Evolutionary conservation across 2,113 vertebrate genomes (phyloP).

Genomic region (Elachura formosa): DNA sequence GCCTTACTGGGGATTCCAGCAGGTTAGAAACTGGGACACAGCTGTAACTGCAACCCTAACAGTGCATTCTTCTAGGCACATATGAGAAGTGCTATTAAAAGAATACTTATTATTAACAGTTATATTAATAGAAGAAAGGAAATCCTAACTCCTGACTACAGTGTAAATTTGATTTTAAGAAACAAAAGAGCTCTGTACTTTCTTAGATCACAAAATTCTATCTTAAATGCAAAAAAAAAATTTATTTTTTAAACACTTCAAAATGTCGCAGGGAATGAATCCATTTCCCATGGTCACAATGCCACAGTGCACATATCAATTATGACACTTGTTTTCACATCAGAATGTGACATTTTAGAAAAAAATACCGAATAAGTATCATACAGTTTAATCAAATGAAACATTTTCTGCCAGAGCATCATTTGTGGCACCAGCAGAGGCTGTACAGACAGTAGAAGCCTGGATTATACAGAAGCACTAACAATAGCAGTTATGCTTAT

Average conservation of each 20-base stretch:
- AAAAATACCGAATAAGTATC: neutral
- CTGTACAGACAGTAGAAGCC: neutral
- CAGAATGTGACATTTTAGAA: slow-evolving; percentile 17
- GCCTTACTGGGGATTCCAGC: neutral
- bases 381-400: neutral
- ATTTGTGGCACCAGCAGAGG: neutral
- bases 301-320: neutral
- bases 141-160: neutral
- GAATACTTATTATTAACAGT: neutral
- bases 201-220: neutral
- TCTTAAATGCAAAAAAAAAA: neutral
- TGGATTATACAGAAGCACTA: neutral
- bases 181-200: neutral
- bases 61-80: neutral
- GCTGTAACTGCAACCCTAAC: neutral
- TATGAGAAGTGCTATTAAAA: neutral
- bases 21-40: neutral
- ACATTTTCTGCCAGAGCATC: neutral
- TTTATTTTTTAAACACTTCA: neutral
- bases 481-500: neutral
- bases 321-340: neutral
- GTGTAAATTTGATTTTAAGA: neutral
- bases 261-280: neutral
- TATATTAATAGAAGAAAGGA: too few relatives aligned
- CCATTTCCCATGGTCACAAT: neutral